A percentile compares a stretch with the other conserved stretches of the same genome.
Evolutionary conservation across 1,140 invertebrate species (phyloP).

Genomic region (Drosophila rufa): DNA sequence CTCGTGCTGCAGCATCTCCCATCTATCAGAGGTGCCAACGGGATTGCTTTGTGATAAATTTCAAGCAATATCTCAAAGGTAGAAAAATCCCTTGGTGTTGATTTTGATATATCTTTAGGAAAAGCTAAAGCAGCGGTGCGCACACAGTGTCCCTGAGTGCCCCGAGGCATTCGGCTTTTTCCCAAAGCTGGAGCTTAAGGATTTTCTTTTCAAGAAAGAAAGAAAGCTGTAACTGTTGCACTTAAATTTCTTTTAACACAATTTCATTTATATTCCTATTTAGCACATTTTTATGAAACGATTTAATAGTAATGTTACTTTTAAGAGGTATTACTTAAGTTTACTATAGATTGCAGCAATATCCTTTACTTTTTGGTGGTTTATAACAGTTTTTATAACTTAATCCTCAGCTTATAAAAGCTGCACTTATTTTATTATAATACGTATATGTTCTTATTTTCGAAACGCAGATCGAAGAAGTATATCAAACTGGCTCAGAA

Average conservation of each 20-base stretch:
- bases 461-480: not conserved
- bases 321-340: no score
- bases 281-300: no score
- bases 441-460: no score
- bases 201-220: not conserved
- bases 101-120: not conserved
- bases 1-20: slow-evolving; percentile 5
- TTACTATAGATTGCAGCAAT: no score
- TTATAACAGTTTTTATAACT: no score
- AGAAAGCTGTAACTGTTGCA: not conserved
- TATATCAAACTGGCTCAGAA: not conserved
- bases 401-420: no score
- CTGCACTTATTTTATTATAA: no score
- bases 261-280: no score
- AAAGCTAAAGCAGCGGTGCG: not conserved
- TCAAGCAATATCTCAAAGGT: not conserved
- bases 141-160: no score
- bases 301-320: no score
- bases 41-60: not conserved
- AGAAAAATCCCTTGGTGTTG: not conserved
- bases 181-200: not conserved
- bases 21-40: not conserved
- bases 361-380: no score
- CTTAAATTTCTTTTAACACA: not conserved
- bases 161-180: not conserved